A percentile compares a stretch with the other conserved stretches of the same genome.
Conservation (phyloP, 2,888 invertebrate species). For the Eucera pruinosa region DNA sequence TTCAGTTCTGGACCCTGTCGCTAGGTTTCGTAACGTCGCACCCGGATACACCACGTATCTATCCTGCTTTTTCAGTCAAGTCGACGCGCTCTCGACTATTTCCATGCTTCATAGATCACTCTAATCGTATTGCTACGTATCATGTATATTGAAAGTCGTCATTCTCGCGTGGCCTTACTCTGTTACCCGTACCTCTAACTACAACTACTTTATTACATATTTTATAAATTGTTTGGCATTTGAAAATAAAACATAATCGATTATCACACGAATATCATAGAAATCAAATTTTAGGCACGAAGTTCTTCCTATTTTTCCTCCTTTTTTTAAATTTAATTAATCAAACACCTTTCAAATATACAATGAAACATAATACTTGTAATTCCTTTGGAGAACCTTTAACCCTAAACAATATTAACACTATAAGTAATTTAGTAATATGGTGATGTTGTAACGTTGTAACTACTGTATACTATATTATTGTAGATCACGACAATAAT, state of each 20-base stretch:
- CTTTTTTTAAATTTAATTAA: background rate
- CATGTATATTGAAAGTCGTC: constrained; percentile 25
- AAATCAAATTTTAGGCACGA: too few relatives aligned
- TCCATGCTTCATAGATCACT: constrained; percentile 48
- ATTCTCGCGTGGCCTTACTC: constrained; percentile 10
- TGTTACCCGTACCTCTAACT: background rate
- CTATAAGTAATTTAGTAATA: background rate
- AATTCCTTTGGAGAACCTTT: background rate
- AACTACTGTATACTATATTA: background rate
- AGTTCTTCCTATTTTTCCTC: too few relatives aligned
- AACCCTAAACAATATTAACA: too few relatives aligned
- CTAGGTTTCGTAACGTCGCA: constrained; percentile 56
- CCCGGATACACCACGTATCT: constrained; percentile 59
- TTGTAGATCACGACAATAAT: background rate
- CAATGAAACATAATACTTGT: background rate
- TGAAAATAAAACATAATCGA: background rate
- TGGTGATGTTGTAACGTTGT: background rate
- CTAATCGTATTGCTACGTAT: constrained; percentile 10
- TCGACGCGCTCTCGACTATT: constrained; percentile 26
- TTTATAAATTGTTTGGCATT: background rate
- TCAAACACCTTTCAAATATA: background rate
- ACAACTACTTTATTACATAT: background rate
- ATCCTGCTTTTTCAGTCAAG: constrained; percentile 59
- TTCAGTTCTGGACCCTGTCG: constrained; percentile 38
- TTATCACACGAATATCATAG: too few relatives aligned